Evolutionary conservation across 2,113 vertebrate species (phyloP).

Genomic region (Megaceryle maxima): DNA sequence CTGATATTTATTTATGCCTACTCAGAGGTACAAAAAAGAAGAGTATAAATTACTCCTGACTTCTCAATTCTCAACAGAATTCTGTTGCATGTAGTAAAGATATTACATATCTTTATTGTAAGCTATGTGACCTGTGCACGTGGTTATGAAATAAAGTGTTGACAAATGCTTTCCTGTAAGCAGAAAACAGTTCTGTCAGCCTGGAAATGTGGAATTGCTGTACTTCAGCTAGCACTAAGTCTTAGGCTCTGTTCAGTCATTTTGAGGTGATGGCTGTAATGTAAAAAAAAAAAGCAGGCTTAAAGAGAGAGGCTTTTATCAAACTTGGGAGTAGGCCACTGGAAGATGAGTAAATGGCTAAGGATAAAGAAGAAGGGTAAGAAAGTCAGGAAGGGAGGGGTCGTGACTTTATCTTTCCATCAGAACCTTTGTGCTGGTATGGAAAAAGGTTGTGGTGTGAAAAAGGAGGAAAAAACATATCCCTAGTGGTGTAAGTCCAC

Average conservation of each 20-base stretch:
- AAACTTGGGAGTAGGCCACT: not conserved
- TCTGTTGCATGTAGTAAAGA: not conserved
- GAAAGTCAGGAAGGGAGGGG: not conserved
- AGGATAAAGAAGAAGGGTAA: not conserved
- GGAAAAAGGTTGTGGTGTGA: not conserved
- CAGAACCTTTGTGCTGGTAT: not conserved
- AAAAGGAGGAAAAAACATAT: not conserved
- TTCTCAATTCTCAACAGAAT: constrained; percentile 24
- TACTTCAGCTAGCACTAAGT: not conserved
- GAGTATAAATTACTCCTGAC: constrained; percentile 59
- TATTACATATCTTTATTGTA: constrained; percentile 18
- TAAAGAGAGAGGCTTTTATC: not conserved
- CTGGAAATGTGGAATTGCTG: not conserved
- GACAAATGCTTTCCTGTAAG: constrained; percentile 31
- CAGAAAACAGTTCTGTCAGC: not conserved
- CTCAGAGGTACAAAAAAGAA: not conserved
- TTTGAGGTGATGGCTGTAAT: not conserved
- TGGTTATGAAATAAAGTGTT: constrained; percentile 4
- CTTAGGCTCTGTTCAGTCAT: not conserved
- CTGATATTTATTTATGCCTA: constrained; percentile 43
- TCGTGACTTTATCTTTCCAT: not conserved
- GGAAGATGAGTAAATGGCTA: not conserved
- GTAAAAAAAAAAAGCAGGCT: not conserved
- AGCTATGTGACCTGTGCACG: not conserved
- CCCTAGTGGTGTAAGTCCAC: not conserved